Base-by-base conservation (phyloP, 2,888 invertebrate genomes). In the Protonemura montana region DNA sequence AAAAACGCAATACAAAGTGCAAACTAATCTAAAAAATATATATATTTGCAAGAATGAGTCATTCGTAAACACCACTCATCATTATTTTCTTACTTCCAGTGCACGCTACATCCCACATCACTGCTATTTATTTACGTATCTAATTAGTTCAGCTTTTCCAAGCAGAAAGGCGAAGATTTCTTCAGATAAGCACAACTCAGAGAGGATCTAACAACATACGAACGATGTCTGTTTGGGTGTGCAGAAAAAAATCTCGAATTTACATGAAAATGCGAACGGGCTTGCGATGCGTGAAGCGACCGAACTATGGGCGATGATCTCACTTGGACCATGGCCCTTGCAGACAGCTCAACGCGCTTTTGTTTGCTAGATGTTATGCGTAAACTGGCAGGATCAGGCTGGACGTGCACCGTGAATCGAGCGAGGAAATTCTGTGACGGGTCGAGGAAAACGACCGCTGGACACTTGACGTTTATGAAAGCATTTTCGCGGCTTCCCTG, bases 171-270 rank as follows among this genome's bases (percentile, higher is more conserved):
- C 59, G 59, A 21, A 59, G 82, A 42, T 82, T 2, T 42, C 28
- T 82, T n/a, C 81, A n/a, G 82, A 26, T 82, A 42, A 29, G 82
- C 25, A 82, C 82, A 41, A 59, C 28, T 82, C 82, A 28, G 29
- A 13, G 27, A 28, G 82, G 29, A 10, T 35, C 3, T 35, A 35
- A 35, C 35, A 35, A 35, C 35, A 84, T 28, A 84, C 42, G 84
- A 27, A 30, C 35, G 35, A 6, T 81, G 81, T 81, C 81, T 81
- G 81, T 81, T 7, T 81, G 81, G 30, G 81, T 41, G 84, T 7
- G 84, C 42, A 76, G 42, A 42, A 84, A 76, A 25, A 42, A 30
- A 2, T 10, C 42, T 29, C 35, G 30, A 84, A 84, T 84, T 59
- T 59, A 59, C 59, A 59, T 59, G 59, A 59, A 59, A 59, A 59